These are phyloP conservation scores for Tupaia tana DNA, from an alignment of 2,113 vertebrate species.

Conservation along the genomic window DNA sequence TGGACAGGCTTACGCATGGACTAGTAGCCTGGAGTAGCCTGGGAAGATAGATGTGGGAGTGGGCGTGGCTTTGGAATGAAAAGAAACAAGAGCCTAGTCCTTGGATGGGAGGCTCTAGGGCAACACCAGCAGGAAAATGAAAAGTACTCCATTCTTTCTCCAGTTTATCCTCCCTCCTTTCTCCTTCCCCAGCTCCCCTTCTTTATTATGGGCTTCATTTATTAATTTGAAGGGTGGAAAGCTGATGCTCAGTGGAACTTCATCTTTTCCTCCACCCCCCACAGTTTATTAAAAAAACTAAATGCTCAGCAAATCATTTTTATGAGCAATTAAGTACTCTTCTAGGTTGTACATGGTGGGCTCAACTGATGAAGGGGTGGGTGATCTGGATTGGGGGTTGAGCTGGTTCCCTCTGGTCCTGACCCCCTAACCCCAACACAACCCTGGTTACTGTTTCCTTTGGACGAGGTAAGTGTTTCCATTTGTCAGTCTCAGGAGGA, in stretches of 20 bases:
- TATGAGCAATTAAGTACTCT: constrained; percentile 62
- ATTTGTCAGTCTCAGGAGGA: constrained; percentile 36
- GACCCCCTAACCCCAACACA: accelerated
- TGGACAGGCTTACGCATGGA: accelerated
- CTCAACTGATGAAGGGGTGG: neutral
- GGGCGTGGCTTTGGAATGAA: neutral
- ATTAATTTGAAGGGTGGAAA: constrained; percentile 31
- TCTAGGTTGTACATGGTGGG: neutral
- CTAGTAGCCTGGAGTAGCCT: accelerated
- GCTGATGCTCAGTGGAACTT: neutral
- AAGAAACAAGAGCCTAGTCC: neutral
- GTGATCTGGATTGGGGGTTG: accelerated
- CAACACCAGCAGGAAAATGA: neutral
- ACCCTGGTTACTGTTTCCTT: accelerated
- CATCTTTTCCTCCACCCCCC: neutral
- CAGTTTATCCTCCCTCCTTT: accelerated
- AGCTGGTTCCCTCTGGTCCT: neutral
- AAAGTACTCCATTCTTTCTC: accelerated
- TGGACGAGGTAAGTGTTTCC: neutral
- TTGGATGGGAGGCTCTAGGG: accelerated
- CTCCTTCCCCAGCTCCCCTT: neutral
- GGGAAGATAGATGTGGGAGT: accelerated
- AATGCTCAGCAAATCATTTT: constrained; percentile 74
- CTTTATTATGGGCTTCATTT: accelerated
- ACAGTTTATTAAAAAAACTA: constrained; percentile 69